Evolutionary conservation across 2,113 vertebrate species (phyloP).

Genomic region (Arizona elegans): DNA sequence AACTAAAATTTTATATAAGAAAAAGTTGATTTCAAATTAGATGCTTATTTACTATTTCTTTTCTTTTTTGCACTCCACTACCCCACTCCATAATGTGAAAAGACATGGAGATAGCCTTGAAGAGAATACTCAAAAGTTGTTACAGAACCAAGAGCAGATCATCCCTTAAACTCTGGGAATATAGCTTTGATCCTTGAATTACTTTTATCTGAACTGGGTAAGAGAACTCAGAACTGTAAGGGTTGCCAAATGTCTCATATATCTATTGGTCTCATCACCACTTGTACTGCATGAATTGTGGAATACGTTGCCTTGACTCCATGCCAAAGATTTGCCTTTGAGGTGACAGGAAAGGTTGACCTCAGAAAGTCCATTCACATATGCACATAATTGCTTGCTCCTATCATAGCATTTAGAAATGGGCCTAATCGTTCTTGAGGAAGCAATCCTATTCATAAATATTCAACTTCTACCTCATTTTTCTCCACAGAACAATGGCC

Average conservation of each 20-base stretch:
- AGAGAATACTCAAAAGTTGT: not conserved
- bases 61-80: not conserved
- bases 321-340: not conserved
- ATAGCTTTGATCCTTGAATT: not conserved
- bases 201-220: not conserved
- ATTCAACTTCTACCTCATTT: not conserved
- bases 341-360: not conserved
- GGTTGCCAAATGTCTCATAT: not conserved
- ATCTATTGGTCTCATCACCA: not conserved
- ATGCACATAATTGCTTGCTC: not conserved
- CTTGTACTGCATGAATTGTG: not conserved
- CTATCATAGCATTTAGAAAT: not conserved
- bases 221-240: not conserved
- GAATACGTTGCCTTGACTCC: not conserved
- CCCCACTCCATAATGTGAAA: not conserved
- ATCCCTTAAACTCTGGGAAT: not conserved
- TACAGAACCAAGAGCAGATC: not conserved
- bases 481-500: too few relatives aligned
- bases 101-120: not conserved
- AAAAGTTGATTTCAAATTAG: not conserved
- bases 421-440: not conserved
- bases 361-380: not conserved
- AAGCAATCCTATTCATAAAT: not conserved
- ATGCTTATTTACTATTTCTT: not conserved
- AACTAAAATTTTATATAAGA: not conserved